These are phyloP conservation scores for Cottoperca gobio DNA, from an alignment of 2,797 vertebrate genomes.

Conservation along the genomic window DNA sequence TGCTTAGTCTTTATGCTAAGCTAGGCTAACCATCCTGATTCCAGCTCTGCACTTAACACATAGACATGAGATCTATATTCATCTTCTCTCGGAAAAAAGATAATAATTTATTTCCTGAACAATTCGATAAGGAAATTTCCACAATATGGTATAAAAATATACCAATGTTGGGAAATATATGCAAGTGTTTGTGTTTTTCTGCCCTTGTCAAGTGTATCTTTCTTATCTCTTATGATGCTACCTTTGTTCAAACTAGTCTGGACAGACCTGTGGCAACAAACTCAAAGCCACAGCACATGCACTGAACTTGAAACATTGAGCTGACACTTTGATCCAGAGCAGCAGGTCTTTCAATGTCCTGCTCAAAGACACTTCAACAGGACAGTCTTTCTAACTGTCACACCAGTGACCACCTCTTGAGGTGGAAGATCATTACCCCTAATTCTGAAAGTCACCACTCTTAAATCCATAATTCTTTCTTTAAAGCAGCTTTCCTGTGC, in stretches of 20 bases:
- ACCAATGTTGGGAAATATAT: background rate
- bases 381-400: constrained; percentile 34
- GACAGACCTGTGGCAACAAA: background rate
- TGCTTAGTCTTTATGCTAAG: background rate
- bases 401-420: constrained; percentile 8
- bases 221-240: background rate
- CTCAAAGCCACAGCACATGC: constrained; percentile 18
- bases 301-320: background rate
- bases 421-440: constrained; percentile 63
- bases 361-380: constrained; percentile 48
- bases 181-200: background rate
- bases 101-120: background rate
- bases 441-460: constrained; percentile 38
- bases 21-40: background rate
- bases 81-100: background rate
- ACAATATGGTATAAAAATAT: background rate
- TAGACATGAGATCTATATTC: background rate
- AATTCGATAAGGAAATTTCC: background rate
- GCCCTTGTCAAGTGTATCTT: background rate
- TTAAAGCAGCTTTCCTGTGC: constrained; percentile 41
- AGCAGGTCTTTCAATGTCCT: constrained; percentile 42
- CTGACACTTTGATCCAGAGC: constrained; percentile 33
- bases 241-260: background rate
- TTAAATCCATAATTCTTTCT: constrained; percentile 64
- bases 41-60: background rate